Conservation (phyloP, 1,140 invertebrate species). For the Euborellia annulipes region DNA sequence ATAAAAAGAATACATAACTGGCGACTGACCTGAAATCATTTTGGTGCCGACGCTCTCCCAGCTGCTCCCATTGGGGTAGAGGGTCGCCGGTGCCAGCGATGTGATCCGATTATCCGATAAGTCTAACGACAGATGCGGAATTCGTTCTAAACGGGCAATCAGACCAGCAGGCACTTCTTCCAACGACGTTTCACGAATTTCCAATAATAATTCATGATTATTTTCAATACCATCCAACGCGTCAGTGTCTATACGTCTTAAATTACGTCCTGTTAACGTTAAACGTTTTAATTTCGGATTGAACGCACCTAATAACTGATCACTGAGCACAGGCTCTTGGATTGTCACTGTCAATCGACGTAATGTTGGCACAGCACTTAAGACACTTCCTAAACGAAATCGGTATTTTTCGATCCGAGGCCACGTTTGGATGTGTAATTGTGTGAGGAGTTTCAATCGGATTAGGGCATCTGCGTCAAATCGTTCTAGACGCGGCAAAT, state of each 20-base stretch:
- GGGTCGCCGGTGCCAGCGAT: slow-evolving; percentile 58
- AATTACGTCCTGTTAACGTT: slow-evolving; percentile 55
- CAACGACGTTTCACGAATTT: slow-evolving; percentile 58
- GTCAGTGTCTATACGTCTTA: slow-evolving; percentile 49
- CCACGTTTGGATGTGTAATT: slow-evolving; percentile 45
- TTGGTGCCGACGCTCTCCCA: slow-evolving; percentile 73
- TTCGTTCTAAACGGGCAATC: slow-evolving; percentile 54
- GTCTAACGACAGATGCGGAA: slow-evolving; percentile 66
- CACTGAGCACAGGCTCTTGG: slow-evolving; percentile 47
- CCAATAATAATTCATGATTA: slow-evolving; percentile 47
- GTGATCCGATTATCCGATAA: slow-evolving; percentile 65
- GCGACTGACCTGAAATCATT: slow-evolving; percentile 48
- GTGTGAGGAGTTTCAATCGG: slow-evolving; percentile 39
- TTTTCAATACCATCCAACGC: slow-evolving; percentile 39
- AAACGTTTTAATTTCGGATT: slow-evolving; percentile 55
- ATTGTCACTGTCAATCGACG: slow-evolving; percentile 51
- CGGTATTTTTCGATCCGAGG: slow-evolving; percentile 41
- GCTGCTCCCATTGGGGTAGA: slow-evolving; percentile 65
- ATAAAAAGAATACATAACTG: slow-evolving; percentile 1
- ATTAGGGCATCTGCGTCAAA: slow-evolving; percentile 48
- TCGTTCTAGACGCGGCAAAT: slow-evolving; percentile 26
- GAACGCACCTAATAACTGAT: slow-evolving; percentile 53
- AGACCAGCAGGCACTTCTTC: slow-evolving; percentile 58
- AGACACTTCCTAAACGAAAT: slow-evolving; percentile 38
- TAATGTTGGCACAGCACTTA: slow-evolving; percentile 36